Evolutionary conservation across 1,140 invertebrate species (phyloP).

Genomic region (Psix sp.): DNA sequence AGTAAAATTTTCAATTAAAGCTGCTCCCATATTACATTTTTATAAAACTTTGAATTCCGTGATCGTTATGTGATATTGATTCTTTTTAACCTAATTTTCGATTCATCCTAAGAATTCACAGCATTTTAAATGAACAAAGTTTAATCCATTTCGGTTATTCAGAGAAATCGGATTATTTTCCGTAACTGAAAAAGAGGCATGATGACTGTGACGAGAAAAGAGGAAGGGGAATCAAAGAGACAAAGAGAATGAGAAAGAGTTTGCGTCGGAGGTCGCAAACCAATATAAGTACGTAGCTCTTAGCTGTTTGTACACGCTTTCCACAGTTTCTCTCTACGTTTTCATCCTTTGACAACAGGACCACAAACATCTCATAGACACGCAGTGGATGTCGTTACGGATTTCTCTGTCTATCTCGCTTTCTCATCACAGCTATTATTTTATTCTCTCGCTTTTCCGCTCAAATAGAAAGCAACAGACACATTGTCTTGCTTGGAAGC

Average conservation of each 20-base stretch:
- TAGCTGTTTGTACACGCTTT: conserved; percentile 64
- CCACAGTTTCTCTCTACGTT: conserved; percentile 56
- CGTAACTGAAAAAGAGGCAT: conserved; percentile 41
- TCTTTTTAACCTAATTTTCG: conserved; percentile 50
- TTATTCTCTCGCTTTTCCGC: conserved; percentile 44
- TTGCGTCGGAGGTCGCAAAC: conserved; percentile 46
- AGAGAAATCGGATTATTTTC: conserved; percentile 56
- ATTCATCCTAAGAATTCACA: conserved; percentile 36
- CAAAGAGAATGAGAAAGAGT: conserved; percentile 51
- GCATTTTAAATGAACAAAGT: conserved; percentile 54
- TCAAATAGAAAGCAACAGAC: conserved; percentile 49
- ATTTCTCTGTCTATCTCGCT: conserved; percentile 35
- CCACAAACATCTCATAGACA: conserved; percentile 62
- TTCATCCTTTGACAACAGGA: conserved; percentile 65
- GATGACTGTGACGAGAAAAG: conserved; percentile 35
- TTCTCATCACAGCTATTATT: conserved; percentile 36
- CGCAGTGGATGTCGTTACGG: conserved; percentile 43
- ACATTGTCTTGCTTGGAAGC: conserved; percentile 49
- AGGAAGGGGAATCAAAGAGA: conserved; percentile 42
- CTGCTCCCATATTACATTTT: background rate
- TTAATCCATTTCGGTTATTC: conserved; percentile 57
- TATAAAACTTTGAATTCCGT: background rate
- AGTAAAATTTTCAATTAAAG: background rate
- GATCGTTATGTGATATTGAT: conserved; percentile 28
- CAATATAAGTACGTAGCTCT: conserved; percentile 62